Percentiles rank a stretch among this genome's conserved stretches.
These are phyloP conservation scores for Calameuta filiformis DNA, from an alignment of 2,888 invertebrate species.

Conservation along the genomic window DNA sequence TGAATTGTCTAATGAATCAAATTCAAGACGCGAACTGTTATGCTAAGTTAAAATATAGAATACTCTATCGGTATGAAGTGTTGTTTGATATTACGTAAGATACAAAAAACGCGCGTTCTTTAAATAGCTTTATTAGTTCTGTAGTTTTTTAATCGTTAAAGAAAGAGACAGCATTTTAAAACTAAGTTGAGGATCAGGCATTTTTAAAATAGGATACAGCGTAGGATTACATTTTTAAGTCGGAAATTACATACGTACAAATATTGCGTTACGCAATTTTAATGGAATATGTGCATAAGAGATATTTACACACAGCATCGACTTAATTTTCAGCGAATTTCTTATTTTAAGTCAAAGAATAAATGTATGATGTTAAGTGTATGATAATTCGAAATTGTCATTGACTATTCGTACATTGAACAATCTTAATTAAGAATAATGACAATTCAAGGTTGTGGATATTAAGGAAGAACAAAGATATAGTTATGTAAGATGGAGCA, in stretches of 20 bases:
- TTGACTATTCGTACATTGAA: not conserved
- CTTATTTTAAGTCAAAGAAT: not conserved
- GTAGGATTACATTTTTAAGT: not conserved
- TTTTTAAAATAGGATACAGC: not conserved
- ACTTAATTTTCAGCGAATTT: not conserved
- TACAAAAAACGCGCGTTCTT: not conserved
- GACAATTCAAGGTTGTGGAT: not conserved
- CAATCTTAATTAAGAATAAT: not conserved
- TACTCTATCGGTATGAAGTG: not conserved
- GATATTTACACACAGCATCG: not conserved
- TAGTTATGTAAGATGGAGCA: conserved; percentile 2
- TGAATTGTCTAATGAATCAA: not conserved
- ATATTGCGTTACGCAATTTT: not conserved
- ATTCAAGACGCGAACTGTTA: not conserved
- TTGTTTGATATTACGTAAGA: not conserved
- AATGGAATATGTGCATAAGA: not conserved
- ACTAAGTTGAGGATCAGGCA: not conserved
- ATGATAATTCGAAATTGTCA: not conserved
- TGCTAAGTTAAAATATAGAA: not conserved
- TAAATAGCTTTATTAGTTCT: not conserved
- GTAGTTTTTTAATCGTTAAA: not conserved
- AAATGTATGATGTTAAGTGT: not conserved
- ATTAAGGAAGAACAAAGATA: not conserved
- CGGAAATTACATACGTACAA: not conserved
- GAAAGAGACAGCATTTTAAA: not conserved